A percentile compares a stretch with the other conserved stretches of the same genome.
Conservation (phyloP, 2,797 vertebrate species). For the Lithobates sylvaticus region DNA sequence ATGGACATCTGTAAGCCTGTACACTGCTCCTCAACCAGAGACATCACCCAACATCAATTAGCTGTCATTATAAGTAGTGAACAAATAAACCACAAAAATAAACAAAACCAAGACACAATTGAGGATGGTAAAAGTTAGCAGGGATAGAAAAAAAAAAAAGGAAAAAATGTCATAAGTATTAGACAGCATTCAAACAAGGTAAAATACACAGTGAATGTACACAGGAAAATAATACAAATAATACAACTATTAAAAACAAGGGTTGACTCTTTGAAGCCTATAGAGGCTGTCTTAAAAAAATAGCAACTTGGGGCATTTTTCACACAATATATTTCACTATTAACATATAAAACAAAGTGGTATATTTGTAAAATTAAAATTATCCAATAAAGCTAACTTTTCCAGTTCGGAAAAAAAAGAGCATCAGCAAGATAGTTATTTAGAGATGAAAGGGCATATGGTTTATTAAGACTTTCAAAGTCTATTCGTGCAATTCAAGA, state of each 20-base stretch:
- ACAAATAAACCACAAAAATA: constrained; percentile 76
- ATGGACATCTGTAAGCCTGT: constrained; percentile 71
- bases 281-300: constrained; percentile 3
- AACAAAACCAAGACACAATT: constrained; percentile 49
- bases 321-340: constrained; percentile 11
- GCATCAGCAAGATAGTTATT: constrained; percentile 24
- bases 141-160: constrained; percentile 61
- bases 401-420: constrained; percentile 42
- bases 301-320: constrained; percentile 17
- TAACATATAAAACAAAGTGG: constrained; percentile 40
- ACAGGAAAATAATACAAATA: constrained; percentile 20
- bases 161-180: constrained; percentile 70
- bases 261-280: not conserved
- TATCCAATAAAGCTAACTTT: constrained; percentile 47
- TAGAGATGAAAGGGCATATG: constrained; percentile 30
- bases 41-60: constrained; percentile 76
- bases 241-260: not conserved
- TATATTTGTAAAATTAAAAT: constrained; percentile 33
- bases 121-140: constrained; percentile 54
- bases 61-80: constrained; percentile 74
- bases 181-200: constrained; percentile 65
- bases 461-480: constrained; percentile 13
- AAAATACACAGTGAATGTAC: constrained; percentile 25
- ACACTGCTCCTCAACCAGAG: constrained; percentile 71
- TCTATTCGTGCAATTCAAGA: not conserved